Conservation (phyloP, 2,888 invertebrate genomes). For the Agrilus mali region DNA sequence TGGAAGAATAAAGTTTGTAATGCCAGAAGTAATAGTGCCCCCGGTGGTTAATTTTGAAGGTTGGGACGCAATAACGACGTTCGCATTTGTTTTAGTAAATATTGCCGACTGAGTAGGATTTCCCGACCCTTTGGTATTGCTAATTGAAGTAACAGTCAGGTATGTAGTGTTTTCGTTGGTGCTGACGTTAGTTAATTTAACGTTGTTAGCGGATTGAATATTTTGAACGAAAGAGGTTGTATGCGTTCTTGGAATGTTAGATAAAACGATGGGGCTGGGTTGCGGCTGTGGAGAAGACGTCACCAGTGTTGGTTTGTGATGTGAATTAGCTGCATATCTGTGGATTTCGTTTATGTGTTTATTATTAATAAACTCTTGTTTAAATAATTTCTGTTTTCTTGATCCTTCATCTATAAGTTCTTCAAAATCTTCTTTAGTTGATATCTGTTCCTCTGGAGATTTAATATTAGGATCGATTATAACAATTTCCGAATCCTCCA, state of each 20-base stretch:
- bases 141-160: not conserved
- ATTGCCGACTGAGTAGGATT: not conserved
- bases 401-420: slow-evolving; percentile 51
- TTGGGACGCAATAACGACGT: slow-evolving; percentile 22
- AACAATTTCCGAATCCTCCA: slow-evolving; percentile 47
- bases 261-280: no score
- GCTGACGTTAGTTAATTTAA: slow-evolving; percentile 11
- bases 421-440: slow-evolving; percentile 54
- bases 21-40: slow-evolving; percentile 14
- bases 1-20: slow-evolving; percentile 27
- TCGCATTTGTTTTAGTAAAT: slow-evolving; percentile 11
- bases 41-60: slow-evolving; percentile 24
- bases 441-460: slow-evolving; percentile 50
- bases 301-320: slow-evolving; percentile 4
- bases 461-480: slow-evolving; percentile 47
- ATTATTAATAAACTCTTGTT: slow-evolving; percentile 23
- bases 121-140: not conserved
- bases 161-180: slow-evolving; percentile 7
- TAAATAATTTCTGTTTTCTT: slow-evolving; percentile 37
- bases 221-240: not conserved
- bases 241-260: no score
- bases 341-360: slow-evolving; percentile 31
- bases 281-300: slow-evolving; percentile 1
- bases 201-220: slow-evolving; percentile 6
- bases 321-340: slow-evolving; percentile 23